Conservation (phyloP, 2,797 vertebrate genomes). For the Loriculus beryllinus region DNA sequence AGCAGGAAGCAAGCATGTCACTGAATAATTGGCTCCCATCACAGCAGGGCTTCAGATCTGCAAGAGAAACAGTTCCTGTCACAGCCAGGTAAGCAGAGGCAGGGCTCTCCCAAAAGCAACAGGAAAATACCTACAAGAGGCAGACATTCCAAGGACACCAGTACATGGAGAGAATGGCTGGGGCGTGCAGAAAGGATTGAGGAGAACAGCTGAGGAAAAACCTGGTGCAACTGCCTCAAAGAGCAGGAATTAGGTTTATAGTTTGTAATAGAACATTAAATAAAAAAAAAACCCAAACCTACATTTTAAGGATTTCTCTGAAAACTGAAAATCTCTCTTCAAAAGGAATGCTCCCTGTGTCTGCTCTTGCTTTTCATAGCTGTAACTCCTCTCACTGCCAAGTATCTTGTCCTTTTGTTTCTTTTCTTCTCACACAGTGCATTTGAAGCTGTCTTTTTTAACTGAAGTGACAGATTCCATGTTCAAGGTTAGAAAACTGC, state of each 20-base stretch:
- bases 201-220: background rate
- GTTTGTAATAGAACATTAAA: background rate
- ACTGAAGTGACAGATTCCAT: background rate
- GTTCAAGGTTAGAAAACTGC: background rate
- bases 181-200: background rate
- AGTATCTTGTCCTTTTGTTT: background rate
- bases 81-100: background rate
- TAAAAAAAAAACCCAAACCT: background rate
- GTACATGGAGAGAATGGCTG: background rate
- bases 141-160: background rate
- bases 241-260: background rate
- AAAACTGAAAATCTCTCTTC: background rate
- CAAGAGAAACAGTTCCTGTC: background rate
- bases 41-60: background rate
- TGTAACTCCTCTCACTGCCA: background rate
- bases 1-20: conserved; percentile 45
- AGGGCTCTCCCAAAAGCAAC: background rate
- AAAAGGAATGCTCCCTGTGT: background rate
- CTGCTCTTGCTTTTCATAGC: background rate
- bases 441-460: background rate
- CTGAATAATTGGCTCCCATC: background rate
- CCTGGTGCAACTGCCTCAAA: background rate
- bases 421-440: background rate
- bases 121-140: background rate
- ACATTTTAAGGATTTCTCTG: background rate